Conservation (phyloP, 2,113 vertebrate species). For the Dinomys branickii region DNA sequence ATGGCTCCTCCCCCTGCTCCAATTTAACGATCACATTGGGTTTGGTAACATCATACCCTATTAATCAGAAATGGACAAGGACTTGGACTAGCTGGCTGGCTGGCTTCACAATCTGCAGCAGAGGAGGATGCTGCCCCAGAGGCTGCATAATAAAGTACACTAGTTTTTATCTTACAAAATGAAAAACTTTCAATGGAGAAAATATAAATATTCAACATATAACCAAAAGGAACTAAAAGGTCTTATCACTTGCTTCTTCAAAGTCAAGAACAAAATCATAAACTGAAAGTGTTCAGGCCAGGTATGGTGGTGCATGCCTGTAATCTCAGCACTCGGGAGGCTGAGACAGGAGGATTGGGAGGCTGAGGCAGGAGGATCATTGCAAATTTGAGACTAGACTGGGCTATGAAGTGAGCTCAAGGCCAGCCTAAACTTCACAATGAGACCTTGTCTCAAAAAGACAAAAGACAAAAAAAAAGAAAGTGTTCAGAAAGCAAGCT, state of each 20-base stretch:
- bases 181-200: background rate
- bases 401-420: background rate
- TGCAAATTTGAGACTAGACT: background rate
- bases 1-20: conserved; percentile 80
- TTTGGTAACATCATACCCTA: conserved; percentile 71
- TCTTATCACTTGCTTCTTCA: background rate
- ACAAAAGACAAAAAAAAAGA: too few relatives aligned
- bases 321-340: background rate
- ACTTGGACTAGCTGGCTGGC: background rate
- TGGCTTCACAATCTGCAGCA: background rate
- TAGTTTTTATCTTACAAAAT: background rate
- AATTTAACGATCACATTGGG: conserved; percentile 76
- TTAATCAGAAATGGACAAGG: background rate
- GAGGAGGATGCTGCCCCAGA: background rate
- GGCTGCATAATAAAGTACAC: background rate
- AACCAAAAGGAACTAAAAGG: background rate
- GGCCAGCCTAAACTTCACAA: background rate
- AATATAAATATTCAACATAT: background rate
- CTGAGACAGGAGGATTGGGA: too few relatives aligned
- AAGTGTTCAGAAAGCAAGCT: background rate
- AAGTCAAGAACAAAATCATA: background rate
- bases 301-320: background rate
- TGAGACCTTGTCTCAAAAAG: too few relatives aligned
- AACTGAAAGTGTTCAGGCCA: background rate
- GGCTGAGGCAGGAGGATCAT: background rate